Evolutionary conservation across 2,113 vertebrate species (phyloP).

Genomic region (Rhinopomastus cyanomelas): DNA sequence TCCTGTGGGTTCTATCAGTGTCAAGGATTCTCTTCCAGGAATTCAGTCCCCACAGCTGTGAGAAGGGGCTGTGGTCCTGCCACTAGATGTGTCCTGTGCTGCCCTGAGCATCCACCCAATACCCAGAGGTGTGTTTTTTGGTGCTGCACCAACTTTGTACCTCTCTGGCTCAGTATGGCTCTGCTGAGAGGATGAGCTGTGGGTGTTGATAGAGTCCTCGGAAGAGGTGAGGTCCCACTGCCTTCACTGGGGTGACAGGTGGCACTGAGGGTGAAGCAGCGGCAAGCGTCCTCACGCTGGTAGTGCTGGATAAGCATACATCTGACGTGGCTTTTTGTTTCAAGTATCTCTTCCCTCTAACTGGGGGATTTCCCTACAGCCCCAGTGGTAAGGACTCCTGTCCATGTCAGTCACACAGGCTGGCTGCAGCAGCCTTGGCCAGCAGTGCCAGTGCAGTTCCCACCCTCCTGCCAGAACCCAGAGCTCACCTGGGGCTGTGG

Average conservation of each 20-base stretch:
- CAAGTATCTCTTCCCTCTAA: background rate
- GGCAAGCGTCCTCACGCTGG: background rate
- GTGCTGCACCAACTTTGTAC: no score
- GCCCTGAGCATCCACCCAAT: no score
- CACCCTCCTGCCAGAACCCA: constrained; percentile 46
- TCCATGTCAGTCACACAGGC: constrained; percentile 4
- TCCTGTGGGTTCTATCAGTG: no score
- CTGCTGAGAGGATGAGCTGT: background rate
- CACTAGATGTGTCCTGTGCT: no score
- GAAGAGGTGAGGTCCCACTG: background rate
- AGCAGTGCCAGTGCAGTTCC: constrained; percentile 9
- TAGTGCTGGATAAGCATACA: background rate
- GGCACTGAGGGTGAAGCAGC: background rate
- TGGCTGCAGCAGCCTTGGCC: constrained; percentile 6
- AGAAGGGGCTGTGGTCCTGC: no score
- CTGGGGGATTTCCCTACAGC: constrained; percentile 1
- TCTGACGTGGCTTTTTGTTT: background rate
- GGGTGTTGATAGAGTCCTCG: no score
- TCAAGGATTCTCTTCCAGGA: background rate
- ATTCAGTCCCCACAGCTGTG: no score
- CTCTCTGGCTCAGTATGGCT: no score
- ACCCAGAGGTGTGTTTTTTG: no score
- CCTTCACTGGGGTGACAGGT: no score
- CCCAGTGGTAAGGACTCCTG: constrained; percentile 8
- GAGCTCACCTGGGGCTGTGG: constrained; percentile 18